Conservation (phyloP, 2,888 invertebrate genomes). For the Yponomeuta cagnagella region DNA sequence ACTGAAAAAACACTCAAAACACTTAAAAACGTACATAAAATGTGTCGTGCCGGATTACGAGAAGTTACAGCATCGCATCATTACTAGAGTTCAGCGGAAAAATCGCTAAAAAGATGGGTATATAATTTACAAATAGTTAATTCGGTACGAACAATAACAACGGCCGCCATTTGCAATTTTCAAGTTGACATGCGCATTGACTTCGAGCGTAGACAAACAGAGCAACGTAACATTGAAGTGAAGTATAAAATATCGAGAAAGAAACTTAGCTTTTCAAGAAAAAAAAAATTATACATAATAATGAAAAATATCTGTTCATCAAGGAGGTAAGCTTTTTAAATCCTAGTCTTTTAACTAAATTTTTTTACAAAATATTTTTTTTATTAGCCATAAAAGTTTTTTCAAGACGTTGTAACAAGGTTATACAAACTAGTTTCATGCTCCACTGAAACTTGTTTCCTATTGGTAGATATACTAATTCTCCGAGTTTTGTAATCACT, state of each 20-base stretch:
- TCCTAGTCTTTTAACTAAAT: too few relatives aligned
- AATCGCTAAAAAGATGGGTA: conserved; percentile 79
- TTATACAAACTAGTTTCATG: conserved; percentile 48
- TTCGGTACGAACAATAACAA: conserved; percentile 99
- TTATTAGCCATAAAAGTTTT: neutral
- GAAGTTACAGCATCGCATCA: conserved; percentile 71
- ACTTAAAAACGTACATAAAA: conserved; percentile 72
- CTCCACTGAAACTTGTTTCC: conserved; percentile 47
- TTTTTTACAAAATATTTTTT: neutral
- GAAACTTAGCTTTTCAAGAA: neutral
- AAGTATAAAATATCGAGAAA: conserved; percentile 24
- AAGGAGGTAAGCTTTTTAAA: too few relatives aligned
- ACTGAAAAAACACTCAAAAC: conserved; percentile 74
- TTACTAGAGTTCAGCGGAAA: conserved; percentile 74
- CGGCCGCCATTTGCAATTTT: conserved; percentile 99
- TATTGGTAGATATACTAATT: conserved; percentile 55
- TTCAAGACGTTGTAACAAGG: conserved; percentile 40
- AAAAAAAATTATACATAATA: neutral
- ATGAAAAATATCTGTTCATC: too few relatives aligned
- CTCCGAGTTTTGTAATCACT: conserved; percentile 52
- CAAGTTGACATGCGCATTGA: conserved; percentile 84
- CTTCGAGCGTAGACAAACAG: conserved; percentile 64
- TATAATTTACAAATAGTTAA: conserved; percentile 82
- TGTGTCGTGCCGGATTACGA: conserved; percentile 65
- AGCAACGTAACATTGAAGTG: conserved; percentile 49